Evolutionary conservation across 2,888 invertebrate genomes (phyloP).

Genomic region (Plebejus melissa): DNA sequence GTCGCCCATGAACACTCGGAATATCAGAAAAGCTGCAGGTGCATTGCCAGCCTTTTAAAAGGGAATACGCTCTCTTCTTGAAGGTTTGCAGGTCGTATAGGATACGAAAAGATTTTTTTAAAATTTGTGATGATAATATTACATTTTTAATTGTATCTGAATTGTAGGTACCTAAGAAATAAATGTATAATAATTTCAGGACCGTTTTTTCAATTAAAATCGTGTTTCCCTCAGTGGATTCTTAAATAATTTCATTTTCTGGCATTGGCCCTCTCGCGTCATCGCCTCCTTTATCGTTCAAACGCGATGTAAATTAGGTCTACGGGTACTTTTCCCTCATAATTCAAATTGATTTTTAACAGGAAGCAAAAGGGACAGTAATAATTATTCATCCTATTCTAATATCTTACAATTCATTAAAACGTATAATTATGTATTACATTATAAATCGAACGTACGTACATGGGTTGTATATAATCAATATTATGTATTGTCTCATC

Average conservation of each 20-base stretch:
- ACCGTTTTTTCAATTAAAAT: not conserved
- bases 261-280: not conserved
- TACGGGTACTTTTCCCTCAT: not conserved
- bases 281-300: constrained; percentile 1
- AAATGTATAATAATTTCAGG: not conserved
- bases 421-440: not conserved
- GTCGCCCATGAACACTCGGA: no score
- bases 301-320: constrained; percentile 2
- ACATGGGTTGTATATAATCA: not conserved
- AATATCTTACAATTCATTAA: not conserved
- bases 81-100: no score
- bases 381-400: not conserved
- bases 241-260: not conserved
- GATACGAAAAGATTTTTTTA: no score
- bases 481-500: not conserved
- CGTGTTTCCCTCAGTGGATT: not conserved
- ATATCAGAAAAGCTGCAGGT: no score
- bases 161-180: not conserved
- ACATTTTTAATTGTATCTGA: no score
- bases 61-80: no score
- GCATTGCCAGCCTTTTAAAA: no score
- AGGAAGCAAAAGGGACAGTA: not conserved
- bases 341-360: not conserved
- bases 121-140: no score
- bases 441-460: not conserved